Base-by-base conservation (phyloP, 2,888 invertebrate genomes). In the Cotesia congregata region DNA sequence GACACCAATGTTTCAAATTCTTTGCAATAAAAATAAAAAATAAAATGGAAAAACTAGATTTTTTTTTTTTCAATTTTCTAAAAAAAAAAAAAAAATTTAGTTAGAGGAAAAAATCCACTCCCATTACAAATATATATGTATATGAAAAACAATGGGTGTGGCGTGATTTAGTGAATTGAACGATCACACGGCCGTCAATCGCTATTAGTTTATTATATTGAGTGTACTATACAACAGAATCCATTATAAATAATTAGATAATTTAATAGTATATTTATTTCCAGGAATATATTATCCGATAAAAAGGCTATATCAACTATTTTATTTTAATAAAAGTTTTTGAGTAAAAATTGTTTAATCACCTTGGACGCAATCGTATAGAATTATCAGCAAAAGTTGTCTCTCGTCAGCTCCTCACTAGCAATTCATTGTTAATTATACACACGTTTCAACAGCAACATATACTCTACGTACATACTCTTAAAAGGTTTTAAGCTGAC, bases 101-200 rank as follows among this genome's bases (percentile, higher is more conserved):
- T 50, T 3, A 50, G 9, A 12, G 12, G 9, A 50, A 50, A 50
- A 50, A 12, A 50, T 12, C 50, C 50, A 50, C 50, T 50, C 50
- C 50, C 39, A 40, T 38, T 67, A 38, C 12, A 41, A 5, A 68
- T 50, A n/a, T 68, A 41, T 40, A n/a, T 68, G 17, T 40, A 9
- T 17, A 68, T 41, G 17, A 41, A 68, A 68, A n/a, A 7, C 9
- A 41, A 41, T 39, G 62, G 72, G 72, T 72, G 72, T 72, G 72
- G 72, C 64, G 62, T 5, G 39, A 39, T 64, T 30, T 15, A 30
- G 62, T 1, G 39, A 39, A 40, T 30, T 15, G 12, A 70, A 70
- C 50, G 62, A 62, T 72, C 70, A 50, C 70, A 70, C 70, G 59
- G 50, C 70, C 59, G 70, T 70, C 59, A 70, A 70, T 70, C 70